phyloP scores from a whole-genome alignment of 2,797 vertebrate genomes.

The Pseudochaenichthys georgianus region DNA sequence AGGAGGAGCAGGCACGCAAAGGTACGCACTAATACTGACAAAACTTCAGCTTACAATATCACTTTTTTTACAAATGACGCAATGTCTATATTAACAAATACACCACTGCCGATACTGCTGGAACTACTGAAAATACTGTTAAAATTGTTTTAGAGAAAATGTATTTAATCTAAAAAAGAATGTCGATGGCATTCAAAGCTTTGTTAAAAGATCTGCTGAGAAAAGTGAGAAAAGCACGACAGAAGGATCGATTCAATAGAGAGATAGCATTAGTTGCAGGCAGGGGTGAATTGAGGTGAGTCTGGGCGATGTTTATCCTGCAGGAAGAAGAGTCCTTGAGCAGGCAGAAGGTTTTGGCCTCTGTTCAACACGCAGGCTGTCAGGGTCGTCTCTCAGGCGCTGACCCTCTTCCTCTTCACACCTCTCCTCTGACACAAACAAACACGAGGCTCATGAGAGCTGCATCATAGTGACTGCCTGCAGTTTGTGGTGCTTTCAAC shows the following conservation, averaged over 20 bases:
- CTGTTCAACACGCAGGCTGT: slow-evolving; percentile 7
- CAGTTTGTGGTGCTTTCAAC: background rate
- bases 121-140: background rate
- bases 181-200: too few species aligned
- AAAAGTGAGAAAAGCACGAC: background rate
- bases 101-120: background rate
- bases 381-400: slow-evolving; percentile 14
- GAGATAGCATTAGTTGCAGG: background rate
- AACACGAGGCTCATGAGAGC: background rate
- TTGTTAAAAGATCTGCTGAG: background rate
- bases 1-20: slow-evolving; percentile 89
- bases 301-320: background rate
- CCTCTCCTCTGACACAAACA: slow-evolving; percentile 13
- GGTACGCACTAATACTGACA: slow-evolving; percentile 69
- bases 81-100: too few species aligned
- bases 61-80: background rate
- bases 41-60: background rate
- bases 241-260: background rate
- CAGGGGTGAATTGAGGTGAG: slow-evolving; percentile 15
- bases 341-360: slow-evolving; percentile 57
- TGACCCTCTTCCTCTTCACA: slow-evolving; percentile 39
- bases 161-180: too few species aligned
- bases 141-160: too few species aligned
- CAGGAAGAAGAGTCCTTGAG: slow-evolving; percentile 39
- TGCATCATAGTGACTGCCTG: background rate